phyloP scores from a whole-genome alignment of 2,888 invertebrate genomes.

The Patella ulyssiponensis region DNA sequence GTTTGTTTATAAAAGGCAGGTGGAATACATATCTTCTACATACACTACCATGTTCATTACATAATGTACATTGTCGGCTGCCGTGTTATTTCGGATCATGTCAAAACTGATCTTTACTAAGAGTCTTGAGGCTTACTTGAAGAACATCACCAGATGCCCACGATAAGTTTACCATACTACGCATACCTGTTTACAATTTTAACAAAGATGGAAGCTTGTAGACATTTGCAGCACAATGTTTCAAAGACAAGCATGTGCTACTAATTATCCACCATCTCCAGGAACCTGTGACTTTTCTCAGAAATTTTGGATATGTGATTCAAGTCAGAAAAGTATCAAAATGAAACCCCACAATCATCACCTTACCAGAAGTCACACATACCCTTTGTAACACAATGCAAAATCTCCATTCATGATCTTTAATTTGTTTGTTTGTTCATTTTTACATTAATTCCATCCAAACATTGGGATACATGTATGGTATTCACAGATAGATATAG shows the following conservation, averaged over 20 bases:
- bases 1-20: no score
- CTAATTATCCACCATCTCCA: constrained; percentile 3
- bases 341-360: neutral
- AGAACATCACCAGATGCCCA: neutral
- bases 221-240: neutral
- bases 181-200: constrained; percentile 2
- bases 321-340: neutral
- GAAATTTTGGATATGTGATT: neutral
- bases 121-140: no score
- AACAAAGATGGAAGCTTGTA: constrained; percentile 5
- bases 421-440: no score
- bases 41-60: no score
- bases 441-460: no score
- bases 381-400: neutral
- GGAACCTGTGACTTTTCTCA: constrained; percentile 13
- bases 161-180: constrained; percentile 9
- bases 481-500: no score
- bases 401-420: neutral
- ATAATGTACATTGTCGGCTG: no score
- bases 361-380: constrained; percentile 2
- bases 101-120: neutral
- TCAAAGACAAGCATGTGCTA: constrained; percentile 13
- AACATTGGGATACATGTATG: no score
- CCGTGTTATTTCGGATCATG: neutral
- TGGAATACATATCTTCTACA: no score